Evolutionary conservation across 2,888 invertebrate species (phyloP).

Genomic region (Lycophotia porphyrea): DNA sequence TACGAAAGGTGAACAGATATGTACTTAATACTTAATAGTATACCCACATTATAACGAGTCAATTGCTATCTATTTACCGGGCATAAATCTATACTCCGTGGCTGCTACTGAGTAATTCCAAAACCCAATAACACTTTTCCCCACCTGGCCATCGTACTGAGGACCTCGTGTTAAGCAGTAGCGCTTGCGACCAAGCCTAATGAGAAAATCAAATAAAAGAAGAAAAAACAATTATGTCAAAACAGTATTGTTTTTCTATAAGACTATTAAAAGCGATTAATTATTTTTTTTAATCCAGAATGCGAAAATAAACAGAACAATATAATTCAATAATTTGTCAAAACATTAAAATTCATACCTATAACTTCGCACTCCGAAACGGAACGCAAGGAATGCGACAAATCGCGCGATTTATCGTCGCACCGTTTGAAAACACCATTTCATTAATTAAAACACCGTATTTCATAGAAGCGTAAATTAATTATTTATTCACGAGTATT

Average conservation of each 20-base stretch:
- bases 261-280: background rate
- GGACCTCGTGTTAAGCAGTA: background rate
- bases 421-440: slow-evolving; percentile 48
- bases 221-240: background rate
- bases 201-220: background rate
- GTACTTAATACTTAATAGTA: background rate
- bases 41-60: background rate
- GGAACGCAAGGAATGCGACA: slow-evolving; percentile 47
- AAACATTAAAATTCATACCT: slow-evolving; percentile 41
- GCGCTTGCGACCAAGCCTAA: background rate
- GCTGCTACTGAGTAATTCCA: background rate
- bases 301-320: slow-evolving; percentile 7
- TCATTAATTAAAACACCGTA: slow-evolving; percentile 44
- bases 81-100: background rate
- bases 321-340: slow-evolving; percentile 29
- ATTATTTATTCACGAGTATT: slow-evolving; percentile 41
- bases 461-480: slow-evolving; percentile 43
- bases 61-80: no score
- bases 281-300: background rate
- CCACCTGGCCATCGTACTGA: background rate
- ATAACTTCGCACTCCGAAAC: slow-evolving; percentile 44
- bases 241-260: background rate
- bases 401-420: slow-evolving; percentile 47
- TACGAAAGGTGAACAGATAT: background rate
- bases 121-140: background rate